Base-by-base conservation (phyloP, 2,888 invertebrate genomes). In the Hermaeophaga mercurialis region DNA sequence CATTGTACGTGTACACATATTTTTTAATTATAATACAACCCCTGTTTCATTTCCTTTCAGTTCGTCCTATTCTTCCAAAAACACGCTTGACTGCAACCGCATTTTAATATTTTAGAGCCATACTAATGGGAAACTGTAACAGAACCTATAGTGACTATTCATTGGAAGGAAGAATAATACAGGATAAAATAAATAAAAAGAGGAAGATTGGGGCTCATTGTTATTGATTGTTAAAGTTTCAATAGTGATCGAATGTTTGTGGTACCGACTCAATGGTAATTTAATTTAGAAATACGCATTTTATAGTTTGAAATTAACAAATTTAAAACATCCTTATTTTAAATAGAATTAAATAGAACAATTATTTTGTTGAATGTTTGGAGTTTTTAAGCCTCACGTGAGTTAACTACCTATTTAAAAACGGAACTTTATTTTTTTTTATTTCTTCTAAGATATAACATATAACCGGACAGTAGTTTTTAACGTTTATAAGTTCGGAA, bases 131-230 rank as follows among this genome's bases (percentile, higher is more conserved):
- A 56, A 61, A 56, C 52, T 61, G 59, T 58, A 62, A 58, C 61
- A 61, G 58, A 62, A 58, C 54, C 59, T 59, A 49, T 62, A 54
- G 57, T 47, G 59, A 53, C 63, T 62, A 61, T 63, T 63, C 63
- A 63, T 45, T 52, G 58, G 50, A 58, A 59, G 54, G 34, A 54
- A 39, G 47, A 60, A 58, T 59, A 57, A 63, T 55, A 46, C 57
- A 52, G 52, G 49, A 54, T 31, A 61, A 46, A 59, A 63, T 58
- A 63, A 61, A 61, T 61, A 63, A 61, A 61, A 63, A 63, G 38
- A 26, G 9, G n/a, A 24, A 47, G 36, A 47, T 36, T 47, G 14
- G 14, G 34, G 24, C 24, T 34, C 15, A 28, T 8, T 26, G 17
- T 31, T 45, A 33, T 12, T 12, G 19, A 11, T 34, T 47, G 14